Percentiles rank a stretch among this genome's conserved stretches.
These are phyloP conservation scores for Caranx ignobilis DNA, from an alignment of 2,113 vertebrate genomes.

Conservation along the genomic window DNA sequence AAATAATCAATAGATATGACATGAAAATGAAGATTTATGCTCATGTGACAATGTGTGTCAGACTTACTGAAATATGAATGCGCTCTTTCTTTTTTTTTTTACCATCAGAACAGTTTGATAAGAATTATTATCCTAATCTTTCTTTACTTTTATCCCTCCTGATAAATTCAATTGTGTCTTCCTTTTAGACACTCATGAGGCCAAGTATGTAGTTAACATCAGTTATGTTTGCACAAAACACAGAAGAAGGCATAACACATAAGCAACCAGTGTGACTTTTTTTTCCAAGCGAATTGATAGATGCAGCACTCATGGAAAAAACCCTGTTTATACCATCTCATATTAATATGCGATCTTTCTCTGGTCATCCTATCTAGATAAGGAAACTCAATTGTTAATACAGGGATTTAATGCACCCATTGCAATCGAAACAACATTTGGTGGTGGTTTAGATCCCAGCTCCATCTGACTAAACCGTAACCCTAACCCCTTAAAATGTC, in stretches of 20 bases:
- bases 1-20: background rate
- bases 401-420: background rate
- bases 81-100: too few relatives aligned
- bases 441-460: background rate
- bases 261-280: background rate
- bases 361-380: background rate
- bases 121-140: too few relatives aligned
- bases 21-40: background rate
- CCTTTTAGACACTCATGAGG: background rate
- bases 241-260: background rate
- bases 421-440: background rate
- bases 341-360: background rate
- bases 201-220: background rate
- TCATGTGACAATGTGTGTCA: background rate
- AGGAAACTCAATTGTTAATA: background rate
- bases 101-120: too few relatives aligned
- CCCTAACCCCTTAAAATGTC: background rate
- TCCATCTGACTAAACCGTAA: background rate
- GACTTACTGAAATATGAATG: background rate
- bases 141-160: too few relatives aligned
- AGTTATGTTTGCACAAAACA: too few relatives aligned
- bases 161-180: too few relatives aligned
- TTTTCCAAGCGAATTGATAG: background rate
- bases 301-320: too few relatives aligned
- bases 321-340: background rate